A percentile compares a stretch with the other conserved stretches of the same genome.
These are phyloP conservation scores for Thinocorus orbignyianus DNA, from an alignment of 2,113 vertebrate species.

Conservation along the genomic window DNA sequence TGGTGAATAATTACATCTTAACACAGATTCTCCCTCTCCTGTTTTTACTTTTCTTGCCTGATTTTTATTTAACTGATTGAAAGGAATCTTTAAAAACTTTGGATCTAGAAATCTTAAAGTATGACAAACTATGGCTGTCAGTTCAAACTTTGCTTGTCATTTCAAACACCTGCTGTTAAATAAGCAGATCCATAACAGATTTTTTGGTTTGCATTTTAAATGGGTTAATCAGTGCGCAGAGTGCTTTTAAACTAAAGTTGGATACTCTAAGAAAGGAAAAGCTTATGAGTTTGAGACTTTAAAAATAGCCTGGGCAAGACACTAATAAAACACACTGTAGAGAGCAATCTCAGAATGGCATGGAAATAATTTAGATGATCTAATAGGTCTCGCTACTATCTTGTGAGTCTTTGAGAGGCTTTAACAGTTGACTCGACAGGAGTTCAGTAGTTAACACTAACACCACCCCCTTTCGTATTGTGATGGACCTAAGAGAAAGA, in stretches of 20 bases:
- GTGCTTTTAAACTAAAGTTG: slow-evolving; percentile 37
- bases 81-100: background rate
- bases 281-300: slow-evolving; percentile 40
- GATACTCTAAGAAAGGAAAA: slow-evolving; percentile 54
- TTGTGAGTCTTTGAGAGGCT: background rate
- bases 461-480: background rate
- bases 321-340: slow-evolving; percentile 33
- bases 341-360: slow-evolving; percentile 41
- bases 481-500: background rate
- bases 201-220: background rate
- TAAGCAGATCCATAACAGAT: background rate
- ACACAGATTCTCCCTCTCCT: background rate
- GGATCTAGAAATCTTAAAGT: background rate
- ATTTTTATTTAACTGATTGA: background rate
- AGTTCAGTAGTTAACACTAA: background rate
- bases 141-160: background rate
- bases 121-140: background rate
- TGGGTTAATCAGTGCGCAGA: background rate
- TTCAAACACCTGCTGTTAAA: background rate
- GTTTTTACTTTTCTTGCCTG: background rate
- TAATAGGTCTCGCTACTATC: slow-evolving; percentile 40
- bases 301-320: slow-evolving; percentile 47
- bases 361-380: slow-evolving; percentile 56
- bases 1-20: background rate
- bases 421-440: background rate